These are phyloP conservation scores for Deroptyus accipitrinus DNA, from an alignment of 2,113 vertebrate genomes.

Conservation along the genomic window DNA sequence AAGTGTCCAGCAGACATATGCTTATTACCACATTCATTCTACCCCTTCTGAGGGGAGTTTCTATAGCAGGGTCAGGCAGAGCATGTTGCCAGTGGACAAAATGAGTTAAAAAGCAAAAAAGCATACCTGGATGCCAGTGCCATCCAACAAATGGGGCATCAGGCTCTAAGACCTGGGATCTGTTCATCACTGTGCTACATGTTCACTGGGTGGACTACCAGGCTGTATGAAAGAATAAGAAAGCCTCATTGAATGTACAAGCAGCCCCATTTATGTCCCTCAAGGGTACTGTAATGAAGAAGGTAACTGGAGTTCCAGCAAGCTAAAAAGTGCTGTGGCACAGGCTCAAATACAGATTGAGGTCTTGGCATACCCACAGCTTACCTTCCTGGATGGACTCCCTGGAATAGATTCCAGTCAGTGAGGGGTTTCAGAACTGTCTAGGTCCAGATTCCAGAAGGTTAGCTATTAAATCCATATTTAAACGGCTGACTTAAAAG, in stretches of 20 bases:
- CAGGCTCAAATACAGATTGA: background rate
- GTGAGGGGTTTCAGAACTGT: background rate
- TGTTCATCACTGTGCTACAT: background rate
- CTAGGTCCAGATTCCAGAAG: background rate
- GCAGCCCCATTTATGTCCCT: background rate
- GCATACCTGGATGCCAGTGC: background rate
- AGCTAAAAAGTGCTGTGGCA: background rate
- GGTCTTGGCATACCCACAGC: background rate
- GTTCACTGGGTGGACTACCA: background rate
- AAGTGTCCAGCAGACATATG: background rate
- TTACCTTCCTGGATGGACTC: background rate
- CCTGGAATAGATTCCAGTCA: background rate
- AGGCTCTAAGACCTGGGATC: background rate
- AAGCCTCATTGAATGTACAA: background rate
- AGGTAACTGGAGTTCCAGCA: background rate
- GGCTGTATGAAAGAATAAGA: background rate
- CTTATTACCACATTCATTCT: background rate
- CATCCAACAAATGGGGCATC: background rate
- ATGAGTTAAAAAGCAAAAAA: background rate
- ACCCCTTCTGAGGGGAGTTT: background rate
- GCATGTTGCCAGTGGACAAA: background rate
- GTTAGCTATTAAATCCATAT: background rate
- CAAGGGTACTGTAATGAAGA: rapidly evolving
- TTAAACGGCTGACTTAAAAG: background rate
- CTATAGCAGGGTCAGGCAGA: background rate